Evolutionary conservation across 1,140 invertebrate genomes (phyloP).

Genomic region (Lanistes nyassanus): DNA sequence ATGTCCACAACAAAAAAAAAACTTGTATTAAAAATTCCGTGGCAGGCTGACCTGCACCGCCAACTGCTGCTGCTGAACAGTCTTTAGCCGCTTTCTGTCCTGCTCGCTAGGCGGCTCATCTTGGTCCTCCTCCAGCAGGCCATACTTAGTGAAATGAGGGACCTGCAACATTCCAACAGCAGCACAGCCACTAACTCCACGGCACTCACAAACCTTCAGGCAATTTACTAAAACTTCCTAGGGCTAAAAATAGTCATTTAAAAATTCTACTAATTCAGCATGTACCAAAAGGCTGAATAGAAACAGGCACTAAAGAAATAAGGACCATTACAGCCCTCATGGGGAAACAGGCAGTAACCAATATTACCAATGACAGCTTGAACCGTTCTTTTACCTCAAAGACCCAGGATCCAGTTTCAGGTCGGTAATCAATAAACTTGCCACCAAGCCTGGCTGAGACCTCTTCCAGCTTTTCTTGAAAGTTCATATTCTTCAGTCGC

Average conservation of each 20-base stretch:
- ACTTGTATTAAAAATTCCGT: too few species aligned
- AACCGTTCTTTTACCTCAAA: conserved; percentile 77
- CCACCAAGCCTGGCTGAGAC: conserved; percentile 88
- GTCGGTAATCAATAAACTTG: conserved; percentile 92
- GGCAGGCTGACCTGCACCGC: conserved; percentile 47
- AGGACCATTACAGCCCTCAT: too few species aligned
- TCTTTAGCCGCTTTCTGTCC: conserved; percentile 60
- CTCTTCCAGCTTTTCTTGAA: conserved; percentile 84
- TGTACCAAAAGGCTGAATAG: neutral
- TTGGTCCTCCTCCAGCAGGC: conserved; percentile 82
- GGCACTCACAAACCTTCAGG: neutral
- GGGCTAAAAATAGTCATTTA: neutral
- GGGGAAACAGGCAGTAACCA: neutral
- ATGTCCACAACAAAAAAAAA: too few species aligned
- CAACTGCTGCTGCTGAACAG: conserved; percentile 37
- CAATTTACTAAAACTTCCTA: neutral
- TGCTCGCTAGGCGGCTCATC: conserved; percentile 58
- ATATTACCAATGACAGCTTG: too few species aligned
- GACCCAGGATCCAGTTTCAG: conserved; percentile 95
- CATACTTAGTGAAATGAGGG: conserved; percentile 97
- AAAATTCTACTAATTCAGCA: neutral
- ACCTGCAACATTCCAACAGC: conserved; percentile 72
- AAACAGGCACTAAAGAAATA: neutral
- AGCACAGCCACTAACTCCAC: neutral
- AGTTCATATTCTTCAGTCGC: conserved; percentile 83